Base-by-base conservation (phyloP, 2,113 vertebrate species). In the Nothobranchius furzeri region DNA sequence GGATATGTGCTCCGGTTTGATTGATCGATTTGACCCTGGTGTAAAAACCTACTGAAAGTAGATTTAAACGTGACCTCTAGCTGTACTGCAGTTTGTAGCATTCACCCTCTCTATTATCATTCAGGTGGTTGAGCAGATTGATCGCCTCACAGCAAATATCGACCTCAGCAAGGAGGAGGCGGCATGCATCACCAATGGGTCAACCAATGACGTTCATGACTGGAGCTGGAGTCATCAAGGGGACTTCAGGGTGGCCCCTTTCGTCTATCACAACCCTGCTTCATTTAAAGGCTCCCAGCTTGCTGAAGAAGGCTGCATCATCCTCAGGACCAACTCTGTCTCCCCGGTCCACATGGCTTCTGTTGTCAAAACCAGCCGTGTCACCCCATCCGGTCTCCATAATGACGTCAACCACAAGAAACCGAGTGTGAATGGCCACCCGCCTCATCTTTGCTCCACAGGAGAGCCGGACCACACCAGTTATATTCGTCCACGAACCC, bases 111-210 rank as follows among this genome's bases (percentile, higher is more conserved):
- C 43, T 63, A 40, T 82, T 86, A 51, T 89, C 66, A 54, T 82
- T 78, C 83, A 94, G 93, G 92, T 94, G 70, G 90, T 94, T 24
- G 66, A 93, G 53, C 90, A 93, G 82, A 94, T 94, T 24, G 92
- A 93, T 77, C 77, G 86, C 48, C 87, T 94, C 60, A 94, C 93
- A 24, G 90, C 91, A 20, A 85, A 68, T 51, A 91, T 94, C 17
- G 86, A 91, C 85, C 82, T 94, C 17, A 64, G 48, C 4, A 85
- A 87, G 36, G 85, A 87, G 36, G 85, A 84, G 47, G 59, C 57
- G 3, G 24, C 60, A 14, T 63, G 71, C 54, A 68, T 81, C 52
- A 35, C 68, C 58, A 69, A 70, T 12, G 78, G 56, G 3, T 36
- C 20, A 4, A 70, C 74, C 58, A 49, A 49, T 56, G 66, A 71